Evolutionary conservation across 2,113 vertebrate species (phyloP), one percentile per base, ranked within the genome.

Genomic region (Phalacrocorax brasilianus): DNA sequence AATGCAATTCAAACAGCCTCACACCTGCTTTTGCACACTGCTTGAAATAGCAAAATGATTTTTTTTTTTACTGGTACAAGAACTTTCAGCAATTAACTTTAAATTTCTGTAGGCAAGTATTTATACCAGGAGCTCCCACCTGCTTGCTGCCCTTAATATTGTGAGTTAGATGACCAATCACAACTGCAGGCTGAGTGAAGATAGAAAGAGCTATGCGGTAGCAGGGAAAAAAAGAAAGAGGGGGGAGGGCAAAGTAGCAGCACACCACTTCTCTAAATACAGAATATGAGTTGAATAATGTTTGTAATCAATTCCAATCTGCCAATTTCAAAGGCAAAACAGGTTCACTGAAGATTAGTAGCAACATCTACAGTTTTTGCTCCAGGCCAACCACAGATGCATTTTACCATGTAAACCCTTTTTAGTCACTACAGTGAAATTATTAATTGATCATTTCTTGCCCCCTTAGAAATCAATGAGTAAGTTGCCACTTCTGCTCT

Each of bases 321-420:
- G 12, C 9, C 58, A 45, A n/a, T 96, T 95, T 85, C 74, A 93
- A 89, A 85, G 38, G 38, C 32, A 85, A 76, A 95, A 78, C 21
- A 38, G 13, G 3, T 68, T 91, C 58, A 76, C 55, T 55, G 85
- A 81, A 65, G 40, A 71, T 88, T 52, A 86, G 75, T 59, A 59
- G 52, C 22, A 81, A 24, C 16, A 67, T 24, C 65, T 70, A 52
- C 21, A 77, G 20, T 20, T 89, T 87, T 72, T 76, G 38, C n/a
- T 89, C 38, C n/a, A 75, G 26, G 40, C 38, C 73, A 81, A 67
- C 6, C 38, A 85, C 0, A 1, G 22, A 38, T 7, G 28, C 3
- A 56, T 33, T 88, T 84, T 62, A 28, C 45, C 47, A 67, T 55
- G 30, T 13, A 52, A 91, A 67, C 4, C 14, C n/a, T 84, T 95